Evolutionary conservation across 1,140 invertebrate genomes (phyloP).

Genomic region (Trachymyrmex cornetzi): DNA sequence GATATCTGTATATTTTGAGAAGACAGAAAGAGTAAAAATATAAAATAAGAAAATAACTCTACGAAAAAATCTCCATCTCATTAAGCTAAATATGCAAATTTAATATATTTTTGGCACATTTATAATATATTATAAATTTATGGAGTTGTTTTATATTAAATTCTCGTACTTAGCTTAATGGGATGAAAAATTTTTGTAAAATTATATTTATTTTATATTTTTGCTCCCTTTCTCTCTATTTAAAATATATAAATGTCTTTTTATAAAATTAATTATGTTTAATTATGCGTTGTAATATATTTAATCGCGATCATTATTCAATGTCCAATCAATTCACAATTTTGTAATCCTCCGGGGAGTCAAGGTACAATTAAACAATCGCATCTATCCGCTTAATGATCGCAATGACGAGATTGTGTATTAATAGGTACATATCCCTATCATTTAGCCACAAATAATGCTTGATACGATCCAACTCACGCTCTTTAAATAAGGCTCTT

Average conservation of each 20-base stretch:
- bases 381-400: neutral
- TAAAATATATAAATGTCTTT: neutral
- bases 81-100: too few species aligned
- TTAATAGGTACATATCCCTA: neutral
- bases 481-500: neutral
- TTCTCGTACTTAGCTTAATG: neutral
- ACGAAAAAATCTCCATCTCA: too few species aligned
- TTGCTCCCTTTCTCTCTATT: neutral
- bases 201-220: slow-evolving; percentile 10
- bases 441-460: slow-evolving; percentile 19
- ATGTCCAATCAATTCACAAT: slow-evolving; percentile 17
- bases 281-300: neutral
- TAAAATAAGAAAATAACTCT: too few species aligned
- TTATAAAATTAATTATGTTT: neutral
- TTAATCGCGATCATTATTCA: neutral
- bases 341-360: neutral
- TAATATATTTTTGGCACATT: too few species aligned
- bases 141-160: neutral
- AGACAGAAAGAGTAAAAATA: too few species aligned
- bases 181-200: neutral
- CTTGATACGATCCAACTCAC: neutral
- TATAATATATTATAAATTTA: slow-evolving; percentile 9
- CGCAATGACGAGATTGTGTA: neutral
- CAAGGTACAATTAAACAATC: slow-evolving; percentile 25
- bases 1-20: too few species aligned